Conservation (phyloP, 2,113 vertebrate genomes). For the Prionailurus bengalensis region DNA sequence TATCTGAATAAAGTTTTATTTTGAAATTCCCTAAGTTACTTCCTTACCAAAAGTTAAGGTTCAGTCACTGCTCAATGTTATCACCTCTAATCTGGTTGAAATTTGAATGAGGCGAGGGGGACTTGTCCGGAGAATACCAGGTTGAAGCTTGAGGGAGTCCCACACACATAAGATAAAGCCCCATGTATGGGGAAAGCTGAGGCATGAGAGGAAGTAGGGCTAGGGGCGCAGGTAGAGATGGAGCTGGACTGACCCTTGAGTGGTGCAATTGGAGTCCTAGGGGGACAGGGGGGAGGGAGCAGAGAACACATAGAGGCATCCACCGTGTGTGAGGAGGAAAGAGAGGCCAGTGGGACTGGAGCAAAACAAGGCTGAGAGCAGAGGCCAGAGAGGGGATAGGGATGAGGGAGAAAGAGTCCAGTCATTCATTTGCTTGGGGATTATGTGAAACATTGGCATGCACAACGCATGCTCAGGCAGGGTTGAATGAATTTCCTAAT, state of each 20-base stretch:
- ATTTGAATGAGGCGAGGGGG: neutral
- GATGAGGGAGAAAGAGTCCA: neutral
- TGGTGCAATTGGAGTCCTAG: neutral
- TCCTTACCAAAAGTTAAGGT: neutral
- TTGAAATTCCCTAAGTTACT: neutral
- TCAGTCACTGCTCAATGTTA: neutral
- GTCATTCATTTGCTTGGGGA: neutral
- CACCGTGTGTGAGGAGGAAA: neutral
- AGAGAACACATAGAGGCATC: neutral
- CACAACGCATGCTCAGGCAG: neutral
- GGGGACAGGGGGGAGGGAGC: rapidly evolving
- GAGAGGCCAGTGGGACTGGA: neutral
- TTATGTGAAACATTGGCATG: neutral
- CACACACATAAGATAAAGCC: neutral
- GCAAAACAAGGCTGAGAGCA: neutral
- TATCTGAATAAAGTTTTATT: conserved; percentile 12
- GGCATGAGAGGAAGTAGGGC: neutral
- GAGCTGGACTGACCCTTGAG: neutral
- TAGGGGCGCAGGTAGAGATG: neutral
- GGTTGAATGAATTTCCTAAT: neutral
- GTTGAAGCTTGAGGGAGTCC: no score
- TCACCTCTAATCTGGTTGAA: conserved; percentile 4
- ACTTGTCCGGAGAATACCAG: neutral
- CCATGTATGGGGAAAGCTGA: neutral
- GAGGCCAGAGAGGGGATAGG: neutral